Percentiles rank a stretch among this genome's conserved stretches.
phyloP scores from a whole-genome alignment of 92 coral and sea anemone species.

The Parazoanthus darwini region DNA sequence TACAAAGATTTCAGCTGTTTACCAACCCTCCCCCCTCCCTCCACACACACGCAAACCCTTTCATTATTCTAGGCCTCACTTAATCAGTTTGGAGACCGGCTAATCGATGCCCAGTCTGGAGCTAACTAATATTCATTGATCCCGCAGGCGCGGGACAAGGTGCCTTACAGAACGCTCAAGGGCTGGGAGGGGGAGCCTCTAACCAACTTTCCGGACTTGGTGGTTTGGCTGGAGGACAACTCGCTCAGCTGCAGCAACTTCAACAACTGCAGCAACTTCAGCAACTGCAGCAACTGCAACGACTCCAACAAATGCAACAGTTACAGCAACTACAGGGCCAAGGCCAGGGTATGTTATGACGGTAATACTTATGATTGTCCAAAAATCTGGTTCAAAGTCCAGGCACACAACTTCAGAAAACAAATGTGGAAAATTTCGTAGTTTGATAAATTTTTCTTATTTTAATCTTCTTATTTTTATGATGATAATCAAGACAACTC shows the following conservation, averaged over 20 bases:
- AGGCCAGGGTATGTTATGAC: slow-evolving; percentile 1
- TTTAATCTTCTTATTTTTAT: too few relatives aligned
- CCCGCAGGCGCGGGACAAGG: slow-evolving; percentile 32
- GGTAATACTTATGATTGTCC: too few relatives aligned
- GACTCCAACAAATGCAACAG: slow-evolving; percentile 4
- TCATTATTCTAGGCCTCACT: too few relatives aligned
- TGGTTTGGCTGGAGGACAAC: slow-evolving; percentile 35
- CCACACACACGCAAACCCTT: too few relatives aligned
- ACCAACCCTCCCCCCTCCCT: too few relatives aligned
- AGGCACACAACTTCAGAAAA: too few relatives aligned
- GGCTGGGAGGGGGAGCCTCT: slow-evolving; percentile 45
- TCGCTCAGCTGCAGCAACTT: slow-evolving; percentile 42
- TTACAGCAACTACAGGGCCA: slow-evolving; percentile 18
- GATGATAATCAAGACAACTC: too few relatives aligned
- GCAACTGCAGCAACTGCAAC: slow-evolving; percentile 22
- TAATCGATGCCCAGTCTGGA: background rate
- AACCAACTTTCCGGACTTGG: slow-evolving; percentile 36
- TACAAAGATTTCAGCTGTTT: too few relatives aligned
- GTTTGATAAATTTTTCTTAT: too few relatives aligned
- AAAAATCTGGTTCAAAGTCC: too few relatives aligned
- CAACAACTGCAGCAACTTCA: slow-evolving; percentile 46
- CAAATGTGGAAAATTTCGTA: too few relatives aligned
- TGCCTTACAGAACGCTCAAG: slow-evolving; percentile 37
- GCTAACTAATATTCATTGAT: background rate
- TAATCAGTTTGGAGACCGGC: too few relatives aligned